Base-by-base conservation (phyloP, 53 echinoderm and acorn worm genomes). In the Astropecten irregularis region DNA sequence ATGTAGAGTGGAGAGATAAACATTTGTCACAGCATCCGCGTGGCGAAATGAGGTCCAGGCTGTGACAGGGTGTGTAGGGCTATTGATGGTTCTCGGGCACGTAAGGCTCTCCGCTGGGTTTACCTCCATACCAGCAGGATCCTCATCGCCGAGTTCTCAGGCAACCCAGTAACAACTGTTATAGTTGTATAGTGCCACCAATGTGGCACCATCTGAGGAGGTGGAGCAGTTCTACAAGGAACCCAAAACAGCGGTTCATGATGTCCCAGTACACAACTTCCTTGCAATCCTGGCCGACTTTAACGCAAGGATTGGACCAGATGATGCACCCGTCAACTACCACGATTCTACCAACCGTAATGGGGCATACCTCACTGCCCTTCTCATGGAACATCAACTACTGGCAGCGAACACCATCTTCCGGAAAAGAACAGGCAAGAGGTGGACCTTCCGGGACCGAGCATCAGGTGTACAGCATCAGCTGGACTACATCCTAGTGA, bases 401-500 rank as follows among this genome's bases (percentile, higher is more conserved):
- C 28, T 73, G 4, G 73, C 73, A 1, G 76, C 76, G 22, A 56
- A 76, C 38, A 76, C 76, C n/a, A n/a, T n/a, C n/a, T n/a, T n/a
- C n/a, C n/a, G n/a, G n/a, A n/a, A n/a, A n/a, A n/a, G n/a, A n/a
- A n/a, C n/a, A n/a, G n/a, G n/a, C n/a, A n/a, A n/a, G n/a, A n/a
- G n/a, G n/a, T n/a, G n/a, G n/a, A n/a, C 13, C 7, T 71, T 28
- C 44, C 57, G 28, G 18, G 71, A 71, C 58, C 37, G 33, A 32
- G 20, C 68, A 42, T 58, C 84, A 3, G 84, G 84, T 16, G 33
- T 40, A 38, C 29, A 18, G 21, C 46, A 69, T n/a, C 87, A 86
- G 25, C 66, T 77, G 28, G 87, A 86, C 67, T 79, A 86, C 57
- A 86, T 86, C 15, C 42, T 86, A 36, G 68, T 86, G 4, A 22